These are phyloP conservation scores for Zygogramma bicolorata DNA, from an alignment of 2,888 invertebrate genomes.

Conservation along the genomic window DNA sequence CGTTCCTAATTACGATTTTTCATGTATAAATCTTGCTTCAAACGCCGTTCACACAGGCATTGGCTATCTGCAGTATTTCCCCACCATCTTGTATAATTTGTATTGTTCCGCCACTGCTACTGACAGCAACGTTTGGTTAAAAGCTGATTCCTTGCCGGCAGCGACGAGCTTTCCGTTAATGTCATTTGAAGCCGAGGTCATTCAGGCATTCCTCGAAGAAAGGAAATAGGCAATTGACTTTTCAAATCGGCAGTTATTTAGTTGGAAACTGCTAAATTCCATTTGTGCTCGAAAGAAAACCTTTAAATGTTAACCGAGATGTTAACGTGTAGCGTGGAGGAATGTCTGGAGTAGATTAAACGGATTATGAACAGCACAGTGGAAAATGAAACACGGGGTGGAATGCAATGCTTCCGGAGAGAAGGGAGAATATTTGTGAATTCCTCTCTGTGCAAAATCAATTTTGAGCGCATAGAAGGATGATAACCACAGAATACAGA, in stretches of 20 bases:
- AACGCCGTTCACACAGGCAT: too few species aligned
- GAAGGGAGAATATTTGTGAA: too few species aligned
- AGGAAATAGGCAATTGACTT: constrained; percentile 63
- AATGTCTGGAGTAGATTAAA: background rate
- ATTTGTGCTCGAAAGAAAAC: constrained; percentile 45
- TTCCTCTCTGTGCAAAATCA: too few species aligned
- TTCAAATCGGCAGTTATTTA: constrained; percentile 58
- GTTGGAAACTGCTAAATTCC: constrained; percentile 51
- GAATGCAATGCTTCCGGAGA: background rate
- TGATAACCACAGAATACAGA: too few species aligned
- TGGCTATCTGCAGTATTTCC: too few species aligned
- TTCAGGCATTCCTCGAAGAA: constrained; percentile 58
- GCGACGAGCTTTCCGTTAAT: constrained; percentile 59
- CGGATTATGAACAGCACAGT: background rate
- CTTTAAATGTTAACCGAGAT: constrained; percentile 52
- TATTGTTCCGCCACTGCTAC: constrained; percentile 21
- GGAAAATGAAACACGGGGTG: background rate
- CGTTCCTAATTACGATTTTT: too few species aligned
- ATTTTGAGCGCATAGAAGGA: too few species aligned
- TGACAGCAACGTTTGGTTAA: constrained; percentile 33
- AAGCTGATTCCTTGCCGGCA: constrained; percentile 39
- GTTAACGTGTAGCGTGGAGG: constrained; percentile 27
- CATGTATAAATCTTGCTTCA: too few species aligned
- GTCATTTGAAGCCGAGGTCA: constrained; percentile 60
- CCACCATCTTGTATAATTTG: too few species aligned